Base-by-base conservation (phyloP, 2,888 invertebrate species). In the Eulithis prunata region DNA sequence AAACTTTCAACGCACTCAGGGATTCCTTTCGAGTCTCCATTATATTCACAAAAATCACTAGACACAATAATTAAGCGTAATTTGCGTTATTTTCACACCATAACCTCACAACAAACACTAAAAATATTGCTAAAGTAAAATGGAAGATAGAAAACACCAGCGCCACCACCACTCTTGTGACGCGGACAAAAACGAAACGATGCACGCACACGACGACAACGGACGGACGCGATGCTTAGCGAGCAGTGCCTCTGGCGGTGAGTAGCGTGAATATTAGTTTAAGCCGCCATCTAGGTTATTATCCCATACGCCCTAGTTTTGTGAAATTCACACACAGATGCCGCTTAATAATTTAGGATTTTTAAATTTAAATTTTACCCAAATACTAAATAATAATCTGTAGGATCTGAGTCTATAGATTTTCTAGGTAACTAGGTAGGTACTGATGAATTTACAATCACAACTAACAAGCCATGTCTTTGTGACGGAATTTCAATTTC, bases 1-100 rank as follows among this genome's bases (percentile, higher is more conserved):
- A 97, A 69, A 96, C 93, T 87, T 95, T 94, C 87, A 95, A 93
- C 57, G 92, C 88, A 83, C 94, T 94, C 68, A 97, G 84, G 74
- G 93, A 91, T 75, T 94, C 92, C 81, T 94, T 94, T 84, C 95
- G 92, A 77, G 91, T 94, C 80, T 95, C 95, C 95, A 95, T 95
- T 83, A 87, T 88, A 70, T 64, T 64, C 49, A 66, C 59, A 67
- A 66, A 51, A 36, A 36, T 14, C 49, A 63, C 51, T 57, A 32
- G 68, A 66, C 47, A 68, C 75, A 81, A 72, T 12, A 36, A n/a
- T 7, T 52, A 52, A 8, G 11, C 32, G 32, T 72, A 65, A 57
- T 71, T 74, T 67, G 66, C 36, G 66, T 64, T 64, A 76, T 75
- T 75, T 76, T 77, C 74, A 71, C 75, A 80, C 80, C 83, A 85